These are phyloP conservation scores for Amblyraja radiata DNA, from an alignment of 2,797 vertebrate genomes.

Conservation along the genomic window DNA sequence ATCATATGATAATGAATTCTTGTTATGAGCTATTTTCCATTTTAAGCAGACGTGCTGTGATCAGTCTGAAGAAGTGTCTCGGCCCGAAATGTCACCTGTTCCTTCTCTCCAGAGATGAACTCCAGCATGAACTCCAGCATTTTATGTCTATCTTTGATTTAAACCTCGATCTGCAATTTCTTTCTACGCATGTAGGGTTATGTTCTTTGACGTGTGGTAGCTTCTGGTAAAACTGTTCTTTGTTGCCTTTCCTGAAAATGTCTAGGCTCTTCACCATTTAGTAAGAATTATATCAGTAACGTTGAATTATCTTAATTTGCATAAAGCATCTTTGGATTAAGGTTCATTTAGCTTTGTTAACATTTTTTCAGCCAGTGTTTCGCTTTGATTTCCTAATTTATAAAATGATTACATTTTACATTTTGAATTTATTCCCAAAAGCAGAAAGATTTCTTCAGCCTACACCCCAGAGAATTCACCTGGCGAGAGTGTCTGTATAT, in stretches of 20 bases:
- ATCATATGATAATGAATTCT: neutral
- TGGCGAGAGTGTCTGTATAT: neutral
- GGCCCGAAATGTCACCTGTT: no score
- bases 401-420: neutral
- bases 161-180: no score
- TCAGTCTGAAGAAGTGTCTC: no score
- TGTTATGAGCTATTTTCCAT: neutral
- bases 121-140: no score
- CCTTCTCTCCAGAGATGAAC: no score
- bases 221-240: neutral
- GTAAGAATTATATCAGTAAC: neutral
- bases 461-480: neutral
- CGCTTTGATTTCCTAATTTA: neutral
- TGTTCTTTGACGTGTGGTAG: neutral
- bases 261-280: neutral
- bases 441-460: neutral
- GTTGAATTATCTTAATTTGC: neutral
- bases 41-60: neutral
- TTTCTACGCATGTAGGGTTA: no score
- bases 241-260: neutral
- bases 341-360: neutral
- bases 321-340: neutral
- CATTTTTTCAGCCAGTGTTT: neutral
- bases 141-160: no score
- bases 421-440: neutral